Conservation (phyloP, 2,888 invertebrate genomes). For the Alloplasta piceator region DNA sequence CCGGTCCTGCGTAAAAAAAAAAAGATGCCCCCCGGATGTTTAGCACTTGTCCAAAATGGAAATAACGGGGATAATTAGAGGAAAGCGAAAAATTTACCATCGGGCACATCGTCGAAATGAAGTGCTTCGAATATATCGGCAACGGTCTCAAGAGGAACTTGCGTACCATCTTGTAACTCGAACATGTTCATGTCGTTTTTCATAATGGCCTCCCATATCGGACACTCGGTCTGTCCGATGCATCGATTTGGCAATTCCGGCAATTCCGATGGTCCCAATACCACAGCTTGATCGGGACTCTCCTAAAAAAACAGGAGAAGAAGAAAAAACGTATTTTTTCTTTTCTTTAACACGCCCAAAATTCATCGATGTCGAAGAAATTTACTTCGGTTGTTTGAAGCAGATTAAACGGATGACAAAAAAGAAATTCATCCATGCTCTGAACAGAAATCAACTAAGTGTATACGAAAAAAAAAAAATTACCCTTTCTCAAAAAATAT, state of each 20-base stretch:
- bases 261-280: conserved; percentile 49
- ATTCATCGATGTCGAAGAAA: neutral
- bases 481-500: too few relatives aligned
- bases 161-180: conserved; percentile 79
- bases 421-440: too few relatives aligned
- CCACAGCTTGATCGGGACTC: conserved; percentile 54
- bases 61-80: neutral
- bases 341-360: neutral
- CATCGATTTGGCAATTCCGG: conserved; percentile 54
- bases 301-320: conserved; percentile 36
- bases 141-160: conserved; percentile 81
- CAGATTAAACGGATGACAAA: too few relatives aligned
- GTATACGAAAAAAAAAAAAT: too few relatives aligned
- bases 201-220: conserved; percentile 63
- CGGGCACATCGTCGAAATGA: conserved; percentile 84
- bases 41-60: neutral
- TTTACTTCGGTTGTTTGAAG: neutral
- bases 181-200: conserved; percentile 64
- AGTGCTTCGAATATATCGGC: conserved; percentile 84
- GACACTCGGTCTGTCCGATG: conserved; percentile 58
- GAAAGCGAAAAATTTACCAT: conserved; percentile 77
- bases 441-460: too few relatives aligned
- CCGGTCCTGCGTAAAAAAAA: conserved; percentile 68
- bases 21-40: neutral
- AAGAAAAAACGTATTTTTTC: neutral